Evolutionary conservation across 2,888 invertebrate species (phyloP).

Genomic region (Eupsilia transversa): DNA sequence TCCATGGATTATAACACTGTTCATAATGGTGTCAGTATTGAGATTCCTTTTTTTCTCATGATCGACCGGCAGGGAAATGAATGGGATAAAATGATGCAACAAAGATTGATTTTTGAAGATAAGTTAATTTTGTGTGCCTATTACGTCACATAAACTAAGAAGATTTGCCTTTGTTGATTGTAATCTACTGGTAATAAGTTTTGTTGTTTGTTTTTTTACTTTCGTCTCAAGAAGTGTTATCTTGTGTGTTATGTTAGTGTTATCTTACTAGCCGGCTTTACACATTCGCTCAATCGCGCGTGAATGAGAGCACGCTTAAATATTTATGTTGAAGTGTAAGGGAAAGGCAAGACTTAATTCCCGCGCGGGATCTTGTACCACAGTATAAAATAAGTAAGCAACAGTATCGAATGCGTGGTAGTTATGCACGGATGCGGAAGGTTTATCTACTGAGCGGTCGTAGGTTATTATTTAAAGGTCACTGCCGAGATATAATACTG

Average conservation of each 20-base stretch:
- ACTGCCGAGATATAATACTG: too few species aligned
- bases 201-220: neutral
- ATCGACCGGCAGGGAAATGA: too few species aligned
- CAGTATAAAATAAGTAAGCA: too few species aligned
- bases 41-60: neutral
- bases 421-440: too few species aligned
- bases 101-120: neutral
- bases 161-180: slow-evolving; percentile 1
- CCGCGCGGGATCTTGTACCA: neutral
- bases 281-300: neutral
- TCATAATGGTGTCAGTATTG: neutral
- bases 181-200: neutral
- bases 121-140: neutral
- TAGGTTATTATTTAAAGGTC: too few species aligned
- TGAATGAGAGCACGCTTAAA: neutral
- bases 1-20: slow-evolving; percentile 22
- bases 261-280: neutral
- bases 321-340: neutral
- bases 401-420: too few species aligned
- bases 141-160: neutral
- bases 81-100: too few species aligned
- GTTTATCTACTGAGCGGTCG: too few species aligned
- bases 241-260: neutral
- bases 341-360: neutral
- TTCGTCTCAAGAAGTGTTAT: neutral